Evolutionary conservation across 2,113 vertebrate species (phyloP), one percentile per base, ranked within the genome.

Genomic region (Malurus cyaneus): DNA sequence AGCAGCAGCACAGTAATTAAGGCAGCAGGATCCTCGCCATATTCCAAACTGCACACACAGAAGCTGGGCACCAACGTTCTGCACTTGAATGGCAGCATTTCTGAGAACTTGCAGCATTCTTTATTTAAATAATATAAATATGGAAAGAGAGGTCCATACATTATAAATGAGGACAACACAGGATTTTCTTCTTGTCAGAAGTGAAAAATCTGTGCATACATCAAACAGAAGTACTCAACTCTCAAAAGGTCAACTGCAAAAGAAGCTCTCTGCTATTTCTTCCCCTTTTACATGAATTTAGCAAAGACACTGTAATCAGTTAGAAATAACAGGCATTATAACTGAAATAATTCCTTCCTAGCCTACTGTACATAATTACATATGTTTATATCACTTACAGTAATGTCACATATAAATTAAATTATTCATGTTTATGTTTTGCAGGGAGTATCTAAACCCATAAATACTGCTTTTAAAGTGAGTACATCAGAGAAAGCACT

Each of bases 381-480:
- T 70, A 39, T 21, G 39, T 44, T 95, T 70, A 31, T 80, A 61
- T 66, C 88, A 50, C 34, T 89, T 81, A 69, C 70, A 88, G 23
- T n/a, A 60, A 56, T 70, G 72, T 70, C 60, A 86, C 23, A 26
- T 44, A 36, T 50, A 80, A 80, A 86, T 64, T 56, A 88, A 77
- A 91, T 78, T 67, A 94, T 57, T 91, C 61, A 23, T 53, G 36
- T 71, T 95, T 89, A n/a, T 57, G 44, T 76, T 96, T 84, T 87
- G 78, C 62, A 85, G 56, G 72, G 24, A 84, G 20, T 18, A 64
- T 53, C 49, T 56, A 65, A 59, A 76, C 5, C 39, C 70, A 77
- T 54, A 90, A 90, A 54, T 11, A 70, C 32, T 65, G 71, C 39
- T 73, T 92, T 90, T 80, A 73, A 69, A 80, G 71, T 60, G 60